Evolutionary conservation across 1,140 invertebrate genomes (phyloP), one percentile per base, ranked within the genome.

Genomic region (Caenorhabditis elegans): DNA sequence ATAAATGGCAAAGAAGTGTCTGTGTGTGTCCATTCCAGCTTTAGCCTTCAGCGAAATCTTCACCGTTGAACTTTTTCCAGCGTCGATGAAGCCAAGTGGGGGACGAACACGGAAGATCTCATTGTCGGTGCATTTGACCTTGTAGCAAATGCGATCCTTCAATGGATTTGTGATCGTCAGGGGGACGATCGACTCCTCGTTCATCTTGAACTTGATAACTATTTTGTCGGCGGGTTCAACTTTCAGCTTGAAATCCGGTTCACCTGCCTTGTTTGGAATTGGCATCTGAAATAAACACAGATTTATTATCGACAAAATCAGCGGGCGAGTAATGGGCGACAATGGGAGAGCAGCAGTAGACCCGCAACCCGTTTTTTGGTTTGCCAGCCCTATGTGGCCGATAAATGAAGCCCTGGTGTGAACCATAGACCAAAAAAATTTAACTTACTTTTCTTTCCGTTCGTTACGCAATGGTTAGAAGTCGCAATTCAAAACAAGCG

Each of bases 101-200:
- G 86, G 86, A 31, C 86, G 86, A 75, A 87, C 88, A 17, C 86
- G 84, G 79, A 87, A 87, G 79, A 87, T 87, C 24, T 87, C 86
- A 77, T 87, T 87, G 39, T 36, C 48, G 15, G 86, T 87, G 85
- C 86, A 87, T 43, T 87, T 87, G 17, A 87, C 86, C 55, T 87
- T 70, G n/a, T 70, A 70, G 22, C 60, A 70, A 22, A 70, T n/a
- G 34, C 34, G 60, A n/a, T 70, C 60, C 22, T 70, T 70, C 34
- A n/a, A 22, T 22, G 26, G 26, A n/a, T 70, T 70, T 3, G 34
- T 70, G 10, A 70, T 70, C 2, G 1, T 39, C 34, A 70, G 22
- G 1, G 34, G 31, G 8, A 39, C 60, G 10, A 3, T 19, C 22
- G 60, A 4, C n/a, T 70, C 60, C 2, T n/a, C n/a, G 13, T 70